Percentiles rank a stretch among this genome's conserved stretches.
These are phyloP conservation scores for Rhodinocichla rosea DNA, from an alignment of 2,113 vertebrate genomes.

Conservation along the genomic window DNA sequence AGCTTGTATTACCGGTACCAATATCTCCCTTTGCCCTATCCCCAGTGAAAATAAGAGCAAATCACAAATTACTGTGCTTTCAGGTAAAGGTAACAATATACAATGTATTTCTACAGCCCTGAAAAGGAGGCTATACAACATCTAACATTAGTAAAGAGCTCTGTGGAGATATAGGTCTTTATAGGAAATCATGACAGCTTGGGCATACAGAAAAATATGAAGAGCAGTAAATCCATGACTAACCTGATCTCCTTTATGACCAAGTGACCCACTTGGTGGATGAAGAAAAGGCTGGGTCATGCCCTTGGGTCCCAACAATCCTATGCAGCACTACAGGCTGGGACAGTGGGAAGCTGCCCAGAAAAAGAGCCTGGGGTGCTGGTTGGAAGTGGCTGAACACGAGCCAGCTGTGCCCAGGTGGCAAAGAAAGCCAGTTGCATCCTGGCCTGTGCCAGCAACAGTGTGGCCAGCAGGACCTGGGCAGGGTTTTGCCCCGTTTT, in stretches of 20 bases:
- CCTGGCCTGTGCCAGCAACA: neutral
- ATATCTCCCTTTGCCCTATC: neutral
- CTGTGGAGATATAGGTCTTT: neutral
- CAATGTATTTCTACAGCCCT: neutral
- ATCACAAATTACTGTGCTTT: neutral
- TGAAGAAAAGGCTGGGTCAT: neutral
- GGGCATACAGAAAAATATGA: neutral
- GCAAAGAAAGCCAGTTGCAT: neutral
- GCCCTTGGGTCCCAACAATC: neutral
- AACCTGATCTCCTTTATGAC: neutral
- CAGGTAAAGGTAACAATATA: neutral
- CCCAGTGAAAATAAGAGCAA: neutral
- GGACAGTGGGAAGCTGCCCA: neutral
- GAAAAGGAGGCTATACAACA: neutral
- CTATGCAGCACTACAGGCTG: neutral
- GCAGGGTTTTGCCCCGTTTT: rapidly evolving
- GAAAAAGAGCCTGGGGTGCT: neutral
- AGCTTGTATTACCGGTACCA: neutral
- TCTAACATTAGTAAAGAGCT: neutral
- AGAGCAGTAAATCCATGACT: neutral
- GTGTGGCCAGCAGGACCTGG: neutral
- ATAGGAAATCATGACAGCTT: neutral
- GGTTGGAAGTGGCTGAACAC: neutral
- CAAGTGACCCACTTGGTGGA: too few relatives aligned
- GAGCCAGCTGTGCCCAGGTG: neutral